Evolutionary conservation across 2,113 vertebrate species (phyloP).

Genomic region (Silurus asotus): DNA sequence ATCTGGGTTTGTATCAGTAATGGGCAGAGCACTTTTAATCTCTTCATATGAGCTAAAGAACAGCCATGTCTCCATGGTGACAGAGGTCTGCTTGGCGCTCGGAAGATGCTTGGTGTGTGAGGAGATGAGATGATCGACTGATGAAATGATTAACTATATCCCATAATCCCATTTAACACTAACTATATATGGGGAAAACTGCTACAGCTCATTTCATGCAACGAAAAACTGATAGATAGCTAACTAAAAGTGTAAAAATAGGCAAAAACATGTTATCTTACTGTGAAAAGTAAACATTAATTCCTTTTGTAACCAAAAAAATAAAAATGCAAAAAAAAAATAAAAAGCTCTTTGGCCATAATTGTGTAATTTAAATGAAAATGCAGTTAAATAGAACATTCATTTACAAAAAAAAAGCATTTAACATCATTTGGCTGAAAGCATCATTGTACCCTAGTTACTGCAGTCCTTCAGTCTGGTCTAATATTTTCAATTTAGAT

Average conservation of each 20-base stretch:
- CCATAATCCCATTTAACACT: slow-evolving; percentile 37
- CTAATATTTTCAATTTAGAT: slow-evolving; percentile 22
- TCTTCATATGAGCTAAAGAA: slow-evolving; percentile 40
- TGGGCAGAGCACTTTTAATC: slow-evolving; percentile 46
- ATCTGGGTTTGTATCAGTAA: slow-evolving; percentile 41
- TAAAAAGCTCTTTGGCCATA: not conserved
- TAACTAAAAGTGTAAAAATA: slow-evolving; percentile 8
- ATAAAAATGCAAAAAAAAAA: not conserved
- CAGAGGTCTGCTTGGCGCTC: slow-evolving; percentile 36
- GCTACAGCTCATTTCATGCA: slow-evolving; percentile 19
- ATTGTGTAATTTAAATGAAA: not conserved
- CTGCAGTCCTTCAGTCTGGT: not conserved
- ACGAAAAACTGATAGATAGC: not conserved
- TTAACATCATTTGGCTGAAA: slow-evolving; percentile 28
- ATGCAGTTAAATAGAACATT: slow-evolving; percentile 13
- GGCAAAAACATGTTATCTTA: not conserved
- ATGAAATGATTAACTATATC: slow-evolving; percentile 39
- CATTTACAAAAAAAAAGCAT: slow-evolving; percentile 16
- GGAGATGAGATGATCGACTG: slow-evolving; percentile 37
- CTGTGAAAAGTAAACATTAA: not conserved
- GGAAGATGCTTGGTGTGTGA: slow-evolving; percentile 36
- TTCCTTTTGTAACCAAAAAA: not conserved
- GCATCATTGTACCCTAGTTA: not conserved
- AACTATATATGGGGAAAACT: slow-evolving; percentile 11
- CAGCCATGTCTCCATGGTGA: slow-evolving; percentile 54